Evolutionary conservation across 2,888 invertebrate genomes (phyloP), one percentile per base, ranked within the genome.

Genomic region (Diaphora mendica): DNA sequence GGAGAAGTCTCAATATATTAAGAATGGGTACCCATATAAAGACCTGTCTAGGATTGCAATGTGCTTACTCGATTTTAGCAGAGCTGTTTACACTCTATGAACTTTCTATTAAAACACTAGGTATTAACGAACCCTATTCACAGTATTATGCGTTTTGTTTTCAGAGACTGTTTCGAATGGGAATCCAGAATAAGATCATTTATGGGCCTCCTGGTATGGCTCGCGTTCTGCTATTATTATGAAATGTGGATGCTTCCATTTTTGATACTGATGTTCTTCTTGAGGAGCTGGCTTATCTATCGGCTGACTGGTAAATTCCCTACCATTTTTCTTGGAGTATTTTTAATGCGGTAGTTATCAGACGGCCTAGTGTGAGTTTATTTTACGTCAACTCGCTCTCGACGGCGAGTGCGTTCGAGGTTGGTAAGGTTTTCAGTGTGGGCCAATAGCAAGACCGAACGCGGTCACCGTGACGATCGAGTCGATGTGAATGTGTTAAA

Each of bases 151-250:
- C 51, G 30, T 15, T 59, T 62, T 26, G n/a, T 85, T 95, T 93
- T 15, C 91, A 98, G 98, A 96, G 98, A 98, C 91, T 99, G 99
- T 91, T 99, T 99, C 90, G 98, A 99, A 93, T 99, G 99, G 99
- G 99, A 99, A 89, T 99, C 98, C 9, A 97, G 98, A 72, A 91
- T 98, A 62, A 96, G 98, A 82, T 99, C 99, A 81, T 96, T 98
- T 83, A 93, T 98, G 64, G 98, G 99, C 1, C 97, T 99, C 70
- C 93, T 98, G 33, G 94, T 97, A 26, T 99, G 99, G 97, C 96
- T 99, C 71, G 95, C 98, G 0, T 97, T 98, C 73, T 99, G 99
- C 86, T 99, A 99, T 91, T 99, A 98, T 93, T 99, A 99, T 90
- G 98, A 99, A 92, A 97, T 99, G 86, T 99, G 98, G 97, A 99